Conservation (phyloP, 2,888 invertebrate genomes). For the Andrena trimmerana region DNA sequence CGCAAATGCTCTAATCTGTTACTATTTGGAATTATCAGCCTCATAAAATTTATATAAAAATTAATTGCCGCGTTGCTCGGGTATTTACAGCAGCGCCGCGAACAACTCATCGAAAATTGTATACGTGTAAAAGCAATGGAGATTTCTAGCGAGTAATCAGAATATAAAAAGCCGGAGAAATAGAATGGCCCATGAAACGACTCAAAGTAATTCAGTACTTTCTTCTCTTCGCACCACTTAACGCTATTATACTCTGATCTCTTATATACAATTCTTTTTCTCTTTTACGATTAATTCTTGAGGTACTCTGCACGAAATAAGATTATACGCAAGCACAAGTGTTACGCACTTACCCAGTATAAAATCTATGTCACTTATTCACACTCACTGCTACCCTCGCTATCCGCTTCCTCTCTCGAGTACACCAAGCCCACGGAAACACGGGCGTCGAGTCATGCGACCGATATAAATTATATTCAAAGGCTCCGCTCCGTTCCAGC, state of each 20-base stretch:
- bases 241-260: conserved; percentile 26
- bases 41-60: conserved; percentile 53
- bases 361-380: conserved; percentile 53
- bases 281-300: conserved; percentile 28
- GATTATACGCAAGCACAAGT: conserved; percentile 42
- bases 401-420: conserved; percentile 47
- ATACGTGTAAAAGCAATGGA: conserved; percentile 42
- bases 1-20: conserved; percentile 27
- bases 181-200: conserved; percentile 70
- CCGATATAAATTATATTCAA: conserved; percentile 34
- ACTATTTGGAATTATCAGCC: conserved; percentile 55
- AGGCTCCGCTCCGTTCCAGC: conserved; percentile 34
- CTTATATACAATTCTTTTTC: conserved; percentile 21
- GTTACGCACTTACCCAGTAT: conserved; percentile 49
- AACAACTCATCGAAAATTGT: conserved; percentile 15
- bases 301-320: conserved; percentile 50
- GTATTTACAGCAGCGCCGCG: conserved; percentile 24
- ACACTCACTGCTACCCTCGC: conserved; percentile 33
- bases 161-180: conserved; percentile 39
- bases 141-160: conserved; percentile 32
- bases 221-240: conserved; percentile 36
- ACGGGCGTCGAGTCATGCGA: conserved; percentile 46
- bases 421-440: conserved; percentile 59
- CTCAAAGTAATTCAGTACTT: conserved; percentile 48
- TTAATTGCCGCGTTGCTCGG: conserved; percentile 25